Conservation (phyloP, 2,888 invertebrate genomes). For the Nemapogon koenigi region DNA sequence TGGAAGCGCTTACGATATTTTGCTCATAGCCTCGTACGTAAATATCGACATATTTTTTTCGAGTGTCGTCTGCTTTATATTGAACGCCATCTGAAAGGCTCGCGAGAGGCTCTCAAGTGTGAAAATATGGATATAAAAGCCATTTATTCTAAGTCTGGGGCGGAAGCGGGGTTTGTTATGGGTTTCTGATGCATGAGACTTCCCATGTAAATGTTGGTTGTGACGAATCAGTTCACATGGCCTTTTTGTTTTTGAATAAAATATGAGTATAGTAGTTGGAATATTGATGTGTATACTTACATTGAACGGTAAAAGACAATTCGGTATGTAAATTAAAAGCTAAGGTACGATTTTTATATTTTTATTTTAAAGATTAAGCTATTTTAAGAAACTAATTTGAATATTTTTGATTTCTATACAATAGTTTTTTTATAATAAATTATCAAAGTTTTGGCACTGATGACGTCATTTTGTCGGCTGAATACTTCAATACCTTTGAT, state of each 20-base stretch:
- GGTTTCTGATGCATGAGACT: constrained; percentile 4
- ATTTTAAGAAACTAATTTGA: too few species aligned
- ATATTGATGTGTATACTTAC: too few species aligned
- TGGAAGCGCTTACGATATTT: constrained; percentile 7
- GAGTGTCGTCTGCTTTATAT: constrained; percentile 9
- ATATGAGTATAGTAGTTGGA: too few species aligned
- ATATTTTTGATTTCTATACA: too few species aligned
- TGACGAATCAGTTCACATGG: constrained; percentile 2
- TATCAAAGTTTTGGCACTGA: too few species aligned
- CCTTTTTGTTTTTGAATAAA: neutral
- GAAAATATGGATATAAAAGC: constrained; percentile 18
- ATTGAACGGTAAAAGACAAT: too few species aligned
- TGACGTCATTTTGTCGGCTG: too few species aligned
- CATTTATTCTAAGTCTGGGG: constrained; percentile 7
- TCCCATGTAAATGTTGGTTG: constrained; percentile 3
- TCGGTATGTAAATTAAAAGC: too few species aligned
- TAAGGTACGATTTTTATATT: too few species aligned
- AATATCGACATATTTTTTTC: constrained; percentile 8
- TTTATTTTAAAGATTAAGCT: too few species aligned
- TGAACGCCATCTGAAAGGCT: constrained; percentile 12
- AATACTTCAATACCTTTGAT: too few species aligned
- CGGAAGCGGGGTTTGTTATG: constrained; percentile 5
- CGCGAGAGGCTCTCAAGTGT: constrained; percentile 14
- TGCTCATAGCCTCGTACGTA: constrained; percentile 6
- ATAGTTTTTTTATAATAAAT: too few species aligned